Evolutionary conservation across 2,797 vertebrate species (phyloP).

Genomic region (Choloepus didactylus): DNA sequence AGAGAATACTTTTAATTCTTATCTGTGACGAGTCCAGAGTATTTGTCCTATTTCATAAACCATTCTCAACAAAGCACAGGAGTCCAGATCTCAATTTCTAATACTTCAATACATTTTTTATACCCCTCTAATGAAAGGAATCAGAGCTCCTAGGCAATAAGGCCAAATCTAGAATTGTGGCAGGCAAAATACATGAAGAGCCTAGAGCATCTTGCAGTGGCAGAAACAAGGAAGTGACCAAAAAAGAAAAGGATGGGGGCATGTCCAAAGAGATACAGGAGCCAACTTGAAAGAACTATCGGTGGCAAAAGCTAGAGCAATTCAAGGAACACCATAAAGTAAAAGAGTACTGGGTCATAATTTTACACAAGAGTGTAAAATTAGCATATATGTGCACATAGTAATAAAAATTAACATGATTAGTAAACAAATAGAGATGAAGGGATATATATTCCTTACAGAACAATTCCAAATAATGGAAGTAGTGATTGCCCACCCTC

Average conservation of each 20-base stretch:
- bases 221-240: background rate
- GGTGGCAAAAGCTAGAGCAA: background rate
- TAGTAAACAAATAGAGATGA: background rate
- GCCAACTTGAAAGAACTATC: background rate
- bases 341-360: background rate
- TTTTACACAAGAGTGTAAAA: background rate
- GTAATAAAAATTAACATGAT: background rate
- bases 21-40: background rate
- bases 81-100: background rate
- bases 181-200: background rate
- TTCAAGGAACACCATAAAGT: background rate
- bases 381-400: background rate
- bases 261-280: background rate
- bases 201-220: rapidly evolving
- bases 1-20: background rate
- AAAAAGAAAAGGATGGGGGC: background rate
- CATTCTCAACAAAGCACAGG: background rate
- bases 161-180: background rate
- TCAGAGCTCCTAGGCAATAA: background rate
- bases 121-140: background rate
- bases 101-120: background rate
- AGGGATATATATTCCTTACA: background rate
- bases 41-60: background rate
- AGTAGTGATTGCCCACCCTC: background rate
- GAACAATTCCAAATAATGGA: background rate